Conservation (phyloP, 2,113 vertebrate species). For the Rhadina sibilatrix region DNA sequence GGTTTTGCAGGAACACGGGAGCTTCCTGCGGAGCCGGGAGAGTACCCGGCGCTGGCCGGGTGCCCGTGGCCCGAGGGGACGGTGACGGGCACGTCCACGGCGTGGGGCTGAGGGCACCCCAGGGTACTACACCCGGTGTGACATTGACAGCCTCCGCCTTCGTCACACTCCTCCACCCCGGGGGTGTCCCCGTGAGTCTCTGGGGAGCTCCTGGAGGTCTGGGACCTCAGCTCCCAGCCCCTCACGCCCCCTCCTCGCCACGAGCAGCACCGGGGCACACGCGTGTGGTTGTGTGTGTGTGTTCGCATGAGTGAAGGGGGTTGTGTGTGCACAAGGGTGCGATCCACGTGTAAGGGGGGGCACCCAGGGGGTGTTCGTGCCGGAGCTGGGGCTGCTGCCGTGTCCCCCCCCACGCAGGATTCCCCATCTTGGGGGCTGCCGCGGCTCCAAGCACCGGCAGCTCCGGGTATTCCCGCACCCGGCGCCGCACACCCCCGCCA, state of each 20-base stretch:
- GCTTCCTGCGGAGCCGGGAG: neutral
- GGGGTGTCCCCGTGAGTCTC: too few relatives aligned
- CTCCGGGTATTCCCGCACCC: accelerated
- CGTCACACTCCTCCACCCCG: neutral
- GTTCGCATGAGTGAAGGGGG: too few relatives aligned
- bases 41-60: neutral
- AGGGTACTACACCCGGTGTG: too few relatives aligned
- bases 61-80: neutral
- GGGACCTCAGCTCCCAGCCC: neutral
- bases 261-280: neutral
- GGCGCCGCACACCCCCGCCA: too few relatives aligned
- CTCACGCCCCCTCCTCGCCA: accelerated
- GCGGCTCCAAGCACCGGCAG: neutral
- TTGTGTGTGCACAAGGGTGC: too few relatives aligned
- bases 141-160: too few relatives aligned
- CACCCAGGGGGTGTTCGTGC: neutral
- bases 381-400: neutral
- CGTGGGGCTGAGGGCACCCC: neutral
- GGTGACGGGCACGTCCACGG: accelerated
- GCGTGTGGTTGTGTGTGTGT: neutral
- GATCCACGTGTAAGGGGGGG: accelerated
- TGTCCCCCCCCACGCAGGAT: too few relatives aligned
- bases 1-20: neutral
- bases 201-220: neutral
- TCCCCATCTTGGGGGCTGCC: accelerated